Conservation (phyloP, 2,888 invertebrate genomes). For the Zele albiditarsus region DNA sequence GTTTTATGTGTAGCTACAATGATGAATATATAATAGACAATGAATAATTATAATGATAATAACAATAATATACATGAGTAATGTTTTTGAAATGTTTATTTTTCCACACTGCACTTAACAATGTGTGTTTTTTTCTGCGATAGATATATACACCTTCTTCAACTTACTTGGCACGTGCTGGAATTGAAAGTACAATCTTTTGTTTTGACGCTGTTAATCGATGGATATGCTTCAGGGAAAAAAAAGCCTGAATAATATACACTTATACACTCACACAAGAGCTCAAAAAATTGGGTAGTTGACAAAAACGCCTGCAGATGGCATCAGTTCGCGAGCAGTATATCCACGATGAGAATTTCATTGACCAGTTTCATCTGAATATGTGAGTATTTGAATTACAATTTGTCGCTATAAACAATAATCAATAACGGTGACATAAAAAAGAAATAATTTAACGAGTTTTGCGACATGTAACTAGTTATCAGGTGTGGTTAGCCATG, state of each 20-base stretch:
- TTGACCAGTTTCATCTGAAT: neutral
- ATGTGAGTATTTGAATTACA: neutral
- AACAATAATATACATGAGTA: neutral
- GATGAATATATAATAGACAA: constrained; percentile 12
- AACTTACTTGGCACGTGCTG: too few relatives aligned
- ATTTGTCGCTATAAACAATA: neutral
- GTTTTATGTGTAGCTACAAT: constrained; percentile 41
- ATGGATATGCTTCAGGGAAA: constrained; percentile 42
- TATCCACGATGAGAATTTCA: neutral
- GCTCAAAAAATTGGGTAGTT: constrained; percentile 29
- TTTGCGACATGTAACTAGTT: neutral
- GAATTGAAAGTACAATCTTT: constrained; percentile 10
- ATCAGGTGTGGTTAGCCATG: too few relatives aligned
- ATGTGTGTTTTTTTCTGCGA: neutral
- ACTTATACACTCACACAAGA: neutral
- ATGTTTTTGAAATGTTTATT: neutral
- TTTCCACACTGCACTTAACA: neutral
- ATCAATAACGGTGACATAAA: neutral
- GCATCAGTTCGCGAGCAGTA: constrained; percentile 59
- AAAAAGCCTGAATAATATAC: neutral
- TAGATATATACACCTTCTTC: neutral
- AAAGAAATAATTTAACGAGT: neutral
- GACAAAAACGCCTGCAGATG: constrained; percentile 51
- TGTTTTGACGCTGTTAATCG: constrained; percentile 37
- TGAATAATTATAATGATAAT: too few relatives aligned